A percentile compares a stretch with the other conserved stretches of the same genome.
Evolutionary conservation across 2,113 vertebrate species (phyloP).

Genomic region (Falco punctatus): DNA sequence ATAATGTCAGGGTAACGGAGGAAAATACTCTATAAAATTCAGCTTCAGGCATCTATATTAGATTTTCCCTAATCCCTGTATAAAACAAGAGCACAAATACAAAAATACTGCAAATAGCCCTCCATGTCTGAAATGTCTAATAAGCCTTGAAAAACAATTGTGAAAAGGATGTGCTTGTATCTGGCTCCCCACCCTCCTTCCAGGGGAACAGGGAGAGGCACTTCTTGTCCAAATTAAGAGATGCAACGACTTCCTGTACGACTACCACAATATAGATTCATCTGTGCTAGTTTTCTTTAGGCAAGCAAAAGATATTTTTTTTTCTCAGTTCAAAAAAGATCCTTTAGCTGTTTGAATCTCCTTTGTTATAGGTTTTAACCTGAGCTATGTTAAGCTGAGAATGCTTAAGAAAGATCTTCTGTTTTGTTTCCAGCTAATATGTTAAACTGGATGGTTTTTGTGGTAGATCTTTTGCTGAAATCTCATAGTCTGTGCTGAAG

Average conservation of each 20-base stretch:
- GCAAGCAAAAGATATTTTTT: not conserved
- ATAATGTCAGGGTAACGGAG: not conserved
- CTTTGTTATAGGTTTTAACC: not conserved
- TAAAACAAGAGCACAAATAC: not conserved
- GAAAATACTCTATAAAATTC: not conserved
- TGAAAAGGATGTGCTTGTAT: conserved; percentile 22
- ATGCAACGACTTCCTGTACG: not conserved
- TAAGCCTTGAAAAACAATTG: conserved; percentile 2
- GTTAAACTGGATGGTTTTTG: not conserved
- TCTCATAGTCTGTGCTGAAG: not conserved
- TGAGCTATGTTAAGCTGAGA: not conserved
- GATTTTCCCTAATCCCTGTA: not conserved
- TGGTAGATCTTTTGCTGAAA: not conserved
- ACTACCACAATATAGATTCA: not conserved
- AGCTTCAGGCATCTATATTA: not conserved
- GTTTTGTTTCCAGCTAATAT: not conserved
- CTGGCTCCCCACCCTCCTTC: conserved; percentile 44
- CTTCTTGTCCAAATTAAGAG: conserved; percentile 41
- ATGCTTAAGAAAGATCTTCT: not conserved
- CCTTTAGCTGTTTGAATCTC: not conserved
- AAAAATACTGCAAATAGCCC: not conserved
- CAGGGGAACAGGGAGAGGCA: conserved; percentile 54
- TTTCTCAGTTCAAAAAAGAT: not conserved
- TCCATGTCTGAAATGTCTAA: not conserved
- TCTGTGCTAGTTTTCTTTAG: not conserved